Evolutionary conservation across 2,797 vertebrate species (phyloP).

Genomic region (Sebastes hopkinsi): DNA sequence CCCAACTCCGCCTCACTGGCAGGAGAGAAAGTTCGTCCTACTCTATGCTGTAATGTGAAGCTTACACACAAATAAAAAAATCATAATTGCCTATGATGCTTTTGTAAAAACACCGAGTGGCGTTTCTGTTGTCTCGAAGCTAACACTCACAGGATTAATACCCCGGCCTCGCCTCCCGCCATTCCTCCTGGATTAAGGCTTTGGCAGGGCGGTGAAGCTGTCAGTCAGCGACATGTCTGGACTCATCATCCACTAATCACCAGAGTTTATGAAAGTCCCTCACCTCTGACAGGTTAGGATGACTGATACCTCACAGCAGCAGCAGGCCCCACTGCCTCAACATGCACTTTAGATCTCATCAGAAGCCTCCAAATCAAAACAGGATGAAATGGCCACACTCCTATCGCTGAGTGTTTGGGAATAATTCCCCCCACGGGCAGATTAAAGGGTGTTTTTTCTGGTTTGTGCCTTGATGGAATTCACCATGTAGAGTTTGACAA

Average conservation of each 20-base stretch:
- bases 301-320: constrained; percentile 71
- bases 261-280: constrained; percentile 86
- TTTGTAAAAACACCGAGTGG: constrained; percentile 24
- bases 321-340: constrained; percentile 73
- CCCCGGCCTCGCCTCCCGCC: constrained; percentile 57
- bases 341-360: constrained; percentile 70
- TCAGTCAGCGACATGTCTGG: constrained; percentile 83
- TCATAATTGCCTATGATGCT: constrained; percentile 6
- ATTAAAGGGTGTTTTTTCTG: constrained; percentile 73
- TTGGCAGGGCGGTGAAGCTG: constrained; percentile 81
- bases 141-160: constrained; percentile 59
- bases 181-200: constrained; percentile 80
- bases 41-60: background rate
- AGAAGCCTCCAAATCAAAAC: constrained; percentile 68
- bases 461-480: constrained; percentile 68
- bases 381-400: constrained; percentile 66
- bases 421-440: constrained; percentile 48
- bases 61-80: constrained; percentile 2
- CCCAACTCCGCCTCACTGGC: constrained; percentile 48
- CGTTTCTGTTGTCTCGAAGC: constrained; percentile 32
- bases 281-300: constrained; percentile 69
- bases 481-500: constrained; percentile 70
- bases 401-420: constrained; percentile 37
- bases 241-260: constrained; percentile 85
- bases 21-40: constrained; percentile 21